Conservation (phyloP, 2,888 invertebrate genomes). For the Meliscaeva auricollis region DNA sequence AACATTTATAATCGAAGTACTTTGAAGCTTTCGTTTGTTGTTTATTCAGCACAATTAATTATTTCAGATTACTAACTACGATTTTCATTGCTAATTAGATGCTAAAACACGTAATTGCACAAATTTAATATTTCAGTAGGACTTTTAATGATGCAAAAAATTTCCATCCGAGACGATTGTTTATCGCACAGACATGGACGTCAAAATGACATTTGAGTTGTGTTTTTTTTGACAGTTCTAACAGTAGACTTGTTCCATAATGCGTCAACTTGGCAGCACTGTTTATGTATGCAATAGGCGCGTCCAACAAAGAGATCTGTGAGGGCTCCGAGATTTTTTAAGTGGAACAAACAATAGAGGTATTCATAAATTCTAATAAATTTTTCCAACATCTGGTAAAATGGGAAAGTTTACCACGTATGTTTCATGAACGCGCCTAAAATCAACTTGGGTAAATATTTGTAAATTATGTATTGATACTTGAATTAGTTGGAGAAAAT, state of each 20-base stretch:
- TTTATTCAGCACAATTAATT: background rate
- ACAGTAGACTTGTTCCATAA: background rate
- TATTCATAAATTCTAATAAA: too few species aligned
- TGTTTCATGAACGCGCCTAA: too few species aligned
- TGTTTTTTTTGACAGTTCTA: background rate
- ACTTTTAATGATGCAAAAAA: constrained; percentile 8
- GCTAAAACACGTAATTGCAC: constrained; percentile 21
- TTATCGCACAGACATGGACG: constrained; percentile 1
- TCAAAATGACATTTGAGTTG: background rate
- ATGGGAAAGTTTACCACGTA: too few species aligned
- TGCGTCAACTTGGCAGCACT: background rate
- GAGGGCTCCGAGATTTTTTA: too few species aligned
- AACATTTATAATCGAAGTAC: background rate
- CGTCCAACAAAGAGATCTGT: too few species aligned
- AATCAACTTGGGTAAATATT: too few species aligned
- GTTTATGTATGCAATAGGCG: too few species aligned
- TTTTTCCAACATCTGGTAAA: too few species aligned
- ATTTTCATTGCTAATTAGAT: constrained; percentile 6
- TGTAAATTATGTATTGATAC: too few species aligned
- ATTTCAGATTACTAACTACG: background rate
- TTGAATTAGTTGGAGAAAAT: too few species aligned
- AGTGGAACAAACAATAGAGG: too few species aligned
- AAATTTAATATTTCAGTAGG: background rate
- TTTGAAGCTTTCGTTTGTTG: background rate
- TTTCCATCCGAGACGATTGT: background rate